Evolutionary conservation across 1,140 invertebrate species (phyloP).

Genomic region (Diabrotica undecimpunctata): DNA sequence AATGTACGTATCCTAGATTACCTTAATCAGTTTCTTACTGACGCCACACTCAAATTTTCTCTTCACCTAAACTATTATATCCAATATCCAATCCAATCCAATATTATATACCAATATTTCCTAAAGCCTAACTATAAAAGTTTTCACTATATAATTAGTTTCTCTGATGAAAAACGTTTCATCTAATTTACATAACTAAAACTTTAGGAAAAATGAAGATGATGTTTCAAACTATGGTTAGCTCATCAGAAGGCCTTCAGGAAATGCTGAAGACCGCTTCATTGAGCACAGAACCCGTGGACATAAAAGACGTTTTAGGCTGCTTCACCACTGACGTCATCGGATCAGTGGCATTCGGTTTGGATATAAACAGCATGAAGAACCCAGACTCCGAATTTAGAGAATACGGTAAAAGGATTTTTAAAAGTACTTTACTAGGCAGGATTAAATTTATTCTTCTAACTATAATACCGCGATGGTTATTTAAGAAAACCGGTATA

Average conservation of each 20-base stretch:
- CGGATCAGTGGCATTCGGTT: conserved; percentile 56
- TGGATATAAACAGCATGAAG: conserved; percentile 53
- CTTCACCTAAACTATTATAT: no score
- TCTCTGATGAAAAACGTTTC: no score
- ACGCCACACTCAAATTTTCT: no score
- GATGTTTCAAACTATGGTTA: conserved; percentile 44
- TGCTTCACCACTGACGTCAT: conserved; percentile 49
- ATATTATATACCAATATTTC: no score
- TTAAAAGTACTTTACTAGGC: neutral
- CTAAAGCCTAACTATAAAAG: no score
- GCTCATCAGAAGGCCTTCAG: conserved; percentile 40
- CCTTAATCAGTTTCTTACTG: no score
- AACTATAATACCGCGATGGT: neutral
- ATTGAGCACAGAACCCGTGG: conserved; percentile 40
- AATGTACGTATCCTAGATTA: no score
- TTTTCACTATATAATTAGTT: no score
- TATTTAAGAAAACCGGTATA: neutral
- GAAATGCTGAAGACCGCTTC: conserved; percentile 40
- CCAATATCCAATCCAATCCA: no score
- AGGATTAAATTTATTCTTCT: neutral
- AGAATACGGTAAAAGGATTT: conserved; percentile 35
- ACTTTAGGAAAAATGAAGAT: conserved; percentile 47
- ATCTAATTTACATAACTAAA: neutral
- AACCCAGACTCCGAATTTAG: conserved; percentile 48
- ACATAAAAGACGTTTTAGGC: conserved; percentile 51